These are phyloP conservation scores for Drosophila trapezifrons DNA, from an alignment of 1,140 invertebrate genomes.

Conservation along the genomic window DNA sequence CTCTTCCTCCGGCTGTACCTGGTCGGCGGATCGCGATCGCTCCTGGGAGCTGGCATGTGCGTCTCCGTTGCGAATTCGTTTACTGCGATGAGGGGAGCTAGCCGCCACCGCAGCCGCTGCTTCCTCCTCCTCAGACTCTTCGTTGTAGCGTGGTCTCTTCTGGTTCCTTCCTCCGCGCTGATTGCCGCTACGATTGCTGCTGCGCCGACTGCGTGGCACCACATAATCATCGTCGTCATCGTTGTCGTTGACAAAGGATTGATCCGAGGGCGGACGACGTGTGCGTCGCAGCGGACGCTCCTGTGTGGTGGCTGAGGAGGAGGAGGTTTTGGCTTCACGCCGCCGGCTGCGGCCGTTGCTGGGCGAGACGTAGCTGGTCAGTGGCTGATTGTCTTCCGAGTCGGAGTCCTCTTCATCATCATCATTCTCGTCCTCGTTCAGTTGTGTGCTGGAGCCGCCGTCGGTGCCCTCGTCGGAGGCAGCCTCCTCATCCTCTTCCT, in stretches of 20 bases:
- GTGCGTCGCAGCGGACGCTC: slow-evolving; percentile 43
- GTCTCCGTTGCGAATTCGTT: slow-evolving; percentile 57
- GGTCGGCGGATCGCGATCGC: slow-evolving; percentile 8
- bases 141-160: slow-evolving; percentile 87
- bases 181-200: slow-evolving; percentile 36
- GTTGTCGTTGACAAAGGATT: slow-evolving; percentile 58
- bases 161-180: slow-evolving; percentile 77
- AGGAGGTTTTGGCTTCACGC: slow-evolving; percentile 55
- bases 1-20: neutral
- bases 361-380: slow-evolving; percentile 80
- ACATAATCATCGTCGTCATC: slow-evolving; percentile 79
- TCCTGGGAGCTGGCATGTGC: slow-evolving; percentile 55
- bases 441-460: slow-evolving; percentile 68
- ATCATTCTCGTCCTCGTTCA: slow-evolving; percentile 30
- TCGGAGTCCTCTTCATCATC: slow-evolving; percentile 74
- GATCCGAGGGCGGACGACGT: slow-evolving; percentile 56
- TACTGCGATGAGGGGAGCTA: slow-evolving; percentile 33
- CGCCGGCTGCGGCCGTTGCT: slow-evolving; percentile 54
- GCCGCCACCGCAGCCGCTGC: slow-evolving; percentile 81
- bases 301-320: slow-evolving; percentile 39
- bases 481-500: slow-evolving; percentile 58
- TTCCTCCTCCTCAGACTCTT: slow-evolving; percentile 87
- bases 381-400: slow-evolving; percentile 85
- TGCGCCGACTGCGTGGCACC: slow-evolving; percentile 40
- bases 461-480: slow-evolving; percentile 77